phyloP scores from a whole-genome alignment of 1,140 invertebrate species.

The Drosophila ambigua region DNA sequence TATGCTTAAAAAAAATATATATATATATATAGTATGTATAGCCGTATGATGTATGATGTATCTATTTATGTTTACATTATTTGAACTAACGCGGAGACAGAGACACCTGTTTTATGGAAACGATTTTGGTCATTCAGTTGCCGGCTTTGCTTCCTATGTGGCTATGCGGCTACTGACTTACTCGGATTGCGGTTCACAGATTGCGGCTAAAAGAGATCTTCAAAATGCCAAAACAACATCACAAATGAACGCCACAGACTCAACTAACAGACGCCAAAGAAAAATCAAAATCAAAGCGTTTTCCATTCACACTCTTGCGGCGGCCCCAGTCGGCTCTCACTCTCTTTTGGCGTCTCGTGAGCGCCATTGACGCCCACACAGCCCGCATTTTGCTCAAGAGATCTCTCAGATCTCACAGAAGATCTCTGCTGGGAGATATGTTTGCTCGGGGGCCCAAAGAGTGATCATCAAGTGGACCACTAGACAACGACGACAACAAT shows the following conservation, averaged over 20 bases:
- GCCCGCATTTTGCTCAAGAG: conserved; percentile 18
- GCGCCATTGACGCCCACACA: conserved; percentile 35
- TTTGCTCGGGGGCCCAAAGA: background rate
- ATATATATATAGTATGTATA: background rate
- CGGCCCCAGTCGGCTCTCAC: background rate
- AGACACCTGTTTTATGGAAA: conserved; percentile 68
- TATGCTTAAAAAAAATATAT: conserved; percentile 10
- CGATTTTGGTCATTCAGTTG: conserved; percentile 31
- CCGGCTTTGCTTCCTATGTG: conserved; percentile 22
- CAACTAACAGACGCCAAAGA: conserved; percentile 61
- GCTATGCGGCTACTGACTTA: background rate
- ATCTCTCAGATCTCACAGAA: conserved; percentile 22
- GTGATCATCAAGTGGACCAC: conserved; percentile 30
- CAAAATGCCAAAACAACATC: conserved; percentile 63
- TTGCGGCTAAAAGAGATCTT: conserved; percentile 25
- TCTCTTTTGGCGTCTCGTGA: conserved; percentile 38
- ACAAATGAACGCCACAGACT: conserved; percentile 73
- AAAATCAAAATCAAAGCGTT: conserved; percentile 56
- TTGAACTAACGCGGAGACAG: conserved; percentile 37
- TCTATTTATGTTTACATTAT: conserved; percentile 69
- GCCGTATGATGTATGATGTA: conserved; percentile 39
- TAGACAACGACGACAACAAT: background rate
- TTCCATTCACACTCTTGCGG: conserved; percentile 16
- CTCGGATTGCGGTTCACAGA: conserved; percentile 46
- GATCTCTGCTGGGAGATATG: conserved; percentile 17